Base-by-base conservation (phyloP, 2,888 invertebrate genomes). In the Watsonalla binaria region DNA sequence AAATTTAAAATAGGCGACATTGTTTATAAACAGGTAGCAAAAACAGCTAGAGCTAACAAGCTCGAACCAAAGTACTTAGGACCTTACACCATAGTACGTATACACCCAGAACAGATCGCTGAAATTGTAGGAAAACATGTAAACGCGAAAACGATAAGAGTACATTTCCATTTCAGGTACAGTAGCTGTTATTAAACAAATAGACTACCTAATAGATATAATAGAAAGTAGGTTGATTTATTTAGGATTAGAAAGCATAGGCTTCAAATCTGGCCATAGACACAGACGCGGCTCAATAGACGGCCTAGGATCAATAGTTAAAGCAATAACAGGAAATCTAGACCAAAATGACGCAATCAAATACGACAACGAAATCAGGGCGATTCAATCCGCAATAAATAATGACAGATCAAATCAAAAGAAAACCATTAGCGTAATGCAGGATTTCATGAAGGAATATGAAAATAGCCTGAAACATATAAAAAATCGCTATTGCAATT, bases 61-160 rank as follows among this genome's bases (percentile, higher is more conserved):
- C n/a, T 55, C 34, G 57, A 61, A 52, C 59, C 57, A 2, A 53
- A 33, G 46, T 60, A 55, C 33, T 15, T 56, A 59, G 63, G 62
- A 0, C 61, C 58, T 0, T 62, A 63, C 13, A 63, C 55, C 9
- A 59, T 61, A 7, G 45, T 62, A 6, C 45, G 56, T 0, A 46
- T 65, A 24, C 60, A 62, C 13, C 61, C 60, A 0, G 58, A 61
- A 33, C 58, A 63, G 37, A 54, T 62, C 5, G 56, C 57, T 1
- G 56, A 65, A 54, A 65, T 63, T n/a, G 42, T 65, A 55, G 61
- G 59, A 6, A 63, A 63, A 47, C 57, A 65, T 15, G 53, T 60
- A 0, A 63, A 63, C 52, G 54, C 63, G 5, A 61, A 63, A 55
- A 51, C 60, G 0, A 60, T 63, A 11, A 51, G 58, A 47, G 61